Evolutionary conservation across 2,888 invertebrate species (phyloP), one percentile per base, ranked within the genome.

Genomic region (Phasia obesa): DNA sequence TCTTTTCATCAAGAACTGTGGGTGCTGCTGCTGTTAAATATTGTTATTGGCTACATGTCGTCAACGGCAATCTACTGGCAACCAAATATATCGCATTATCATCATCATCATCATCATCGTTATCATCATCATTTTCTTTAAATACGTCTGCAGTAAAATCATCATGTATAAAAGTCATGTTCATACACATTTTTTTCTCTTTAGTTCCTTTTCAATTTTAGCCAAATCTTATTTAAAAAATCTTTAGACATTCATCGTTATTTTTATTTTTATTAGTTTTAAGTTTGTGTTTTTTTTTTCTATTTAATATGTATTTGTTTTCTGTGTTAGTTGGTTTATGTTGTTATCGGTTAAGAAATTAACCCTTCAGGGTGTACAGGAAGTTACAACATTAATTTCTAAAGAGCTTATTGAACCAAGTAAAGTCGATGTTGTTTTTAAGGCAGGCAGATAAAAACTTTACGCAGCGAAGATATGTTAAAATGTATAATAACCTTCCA

Each of bases 21-120:
- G 84, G 84, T 78, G 78, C 67, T 84, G 84, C 74, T 62, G 60
- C 57, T 60, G 67, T 65, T 67, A 78, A 67, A 75, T 84, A 74
- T 69, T 79, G 73, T 84, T 83, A 79, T 83, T 83, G 83, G 83
- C 67, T 83, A 79, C 67, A 83, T 75, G 75, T 83, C 83, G 83
- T 80, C 79, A 84, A 77, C 75, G 70, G 69, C 79, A 74, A 73
- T 57, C 47, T 73, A 59, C 53, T 49, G 51, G 49, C 51, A 44
- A 64, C 38, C 35, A 35, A 35, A 35, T 35, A 35, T 35, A 35
- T 35, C 35, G 35, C 35, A 35, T 35, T 35, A 35, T 35, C 35
- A 35, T 35, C 27, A 73, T 49, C 59, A 60, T 55, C 71, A 70
- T 77, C 60, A 77, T 42, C 42, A 42, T 69, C 49, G 21, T 69